These are phyloP conservation scores for Mamestra brassicae DNA, from an alignment of 2,888 invertebrate species.

Conservation along the genomic window DNA sequence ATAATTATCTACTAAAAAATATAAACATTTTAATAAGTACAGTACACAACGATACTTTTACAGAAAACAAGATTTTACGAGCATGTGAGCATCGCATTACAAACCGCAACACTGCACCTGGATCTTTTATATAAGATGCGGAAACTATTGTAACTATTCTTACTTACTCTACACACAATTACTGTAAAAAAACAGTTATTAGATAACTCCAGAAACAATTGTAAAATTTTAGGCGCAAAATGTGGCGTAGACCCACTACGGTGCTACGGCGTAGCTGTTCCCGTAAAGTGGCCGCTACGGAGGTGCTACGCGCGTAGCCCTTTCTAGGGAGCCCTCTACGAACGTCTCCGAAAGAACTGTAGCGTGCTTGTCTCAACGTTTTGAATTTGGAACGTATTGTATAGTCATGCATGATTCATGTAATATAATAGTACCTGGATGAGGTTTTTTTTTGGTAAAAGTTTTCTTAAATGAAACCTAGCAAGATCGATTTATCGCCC, in stretches of 20 bases:
- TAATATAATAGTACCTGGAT: no score
- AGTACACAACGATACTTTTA: not conserved
- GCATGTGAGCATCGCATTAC: conserved; percentile 41
- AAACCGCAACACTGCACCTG: conserved; percentile 52
- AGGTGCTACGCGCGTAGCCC: conserved; percentile 41
- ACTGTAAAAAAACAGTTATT: not conserved
- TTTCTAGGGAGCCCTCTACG: not conserved
- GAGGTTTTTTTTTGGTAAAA: no score
- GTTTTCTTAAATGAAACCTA: no score
- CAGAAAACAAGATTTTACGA: conserved; percentile 20
- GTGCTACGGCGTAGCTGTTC: conserved; percentile 46
- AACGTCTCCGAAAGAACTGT: not conserved
- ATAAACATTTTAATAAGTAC: not conserved
- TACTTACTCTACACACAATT: not conserved
- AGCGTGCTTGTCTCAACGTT: not conserved
- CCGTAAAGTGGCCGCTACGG: conserved; percentile 32
- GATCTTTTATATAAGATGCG: conserved; percentile 34
- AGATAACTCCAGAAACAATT: conserved; percentile 3
- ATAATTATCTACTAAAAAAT: not conserved
- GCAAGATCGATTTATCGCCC: no score
- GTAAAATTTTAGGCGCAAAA: not conserved
- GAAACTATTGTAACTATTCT: conserved; percentile 16
- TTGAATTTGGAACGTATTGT: not conserved
- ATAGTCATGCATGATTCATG: no score
- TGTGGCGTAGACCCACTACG: conserved; percentile 33